Evolutionary conservation across 92 coral and sea anemone genomes (phyloP).

Genomic region (Zoanthus sociatus): DNA sequence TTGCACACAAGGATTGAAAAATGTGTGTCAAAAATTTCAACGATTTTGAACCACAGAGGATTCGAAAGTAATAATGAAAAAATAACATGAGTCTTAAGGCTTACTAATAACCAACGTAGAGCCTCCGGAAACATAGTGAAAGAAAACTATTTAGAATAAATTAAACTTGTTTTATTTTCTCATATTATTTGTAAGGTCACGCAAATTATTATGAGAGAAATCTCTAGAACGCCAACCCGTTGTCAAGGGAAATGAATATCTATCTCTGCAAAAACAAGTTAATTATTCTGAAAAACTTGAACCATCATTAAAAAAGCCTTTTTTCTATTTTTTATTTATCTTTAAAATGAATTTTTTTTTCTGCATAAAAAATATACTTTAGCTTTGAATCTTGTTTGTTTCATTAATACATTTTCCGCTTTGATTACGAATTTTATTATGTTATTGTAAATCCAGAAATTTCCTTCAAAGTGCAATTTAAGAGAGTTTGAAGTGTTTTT

Average conservation of each 20-base stretch:
- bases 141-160: slow-evolving; percentile 36
- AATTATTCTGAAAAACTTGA: too few relatives aligned
- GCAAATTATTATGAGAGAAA: neutral
- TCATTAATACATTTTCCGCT: too few relatives aligned
- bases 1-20: neutral
- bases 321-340: too few relatives aligned
- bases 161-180: slow-evolving; percentile 13
- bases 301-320: too few relatives aligned
- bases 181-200: neutral
- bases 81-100: neutral
- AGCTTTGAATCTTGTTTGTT: too few relatives aligned
- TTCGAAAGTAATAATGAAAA: slow-evolving; percentile 10
- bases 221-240: neutral
- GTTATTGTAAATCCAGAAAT: neutral
- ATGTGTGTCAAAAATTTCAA: neutral
- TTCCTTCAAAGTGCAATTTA: neutral
- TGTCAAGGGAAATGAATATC: neutral
- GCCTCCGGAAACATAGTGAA: slow-evolving; percentile 23
- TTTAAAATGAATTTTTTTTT: too few relatives aligned
- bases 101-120: neutral
- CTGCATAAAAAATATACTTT: too few relatives aligned
- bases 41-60: slow-evolving; percentile 3
- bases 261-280: neutral
- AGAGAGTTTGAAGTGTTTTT: neutral
- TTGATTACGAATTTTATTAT: too few relatives aligned